Evolutionary conservation across 2,888 invertebrate genomes (phyloP).

Genomic region (Cataglyphis altisquamis): DNA sequence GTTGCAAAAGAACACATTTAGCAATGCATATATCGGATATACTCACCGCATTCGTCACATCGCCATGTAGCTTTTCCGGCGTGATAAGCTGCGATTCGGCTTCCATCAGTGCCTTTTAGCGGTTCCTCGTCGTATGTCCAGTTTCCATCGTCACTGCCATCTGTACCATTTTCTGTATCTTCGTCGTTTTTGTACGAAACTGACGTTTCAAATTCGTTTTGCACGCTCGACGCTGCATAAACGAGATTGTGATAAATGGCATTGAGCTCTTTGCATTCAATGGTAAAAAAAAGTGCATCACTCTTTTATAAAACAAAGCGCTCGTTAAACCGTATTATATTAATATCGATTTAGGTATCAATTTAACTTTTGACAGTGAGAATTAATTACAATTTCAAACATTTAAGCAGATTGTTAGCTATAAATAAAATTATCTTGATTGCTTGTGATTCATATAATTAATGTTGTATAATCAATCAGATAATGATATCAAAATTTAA

Average conservation of each 20-base stretch:
- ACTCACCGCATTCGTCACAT: slow-evolving; percentile 85
- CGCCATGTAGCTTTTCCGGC: slow-evolving; percentile 84
- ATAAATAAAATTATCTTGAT: slow-evolving; percentile 1
- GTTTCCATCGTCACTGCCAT: slow-evolving; percentile 83
- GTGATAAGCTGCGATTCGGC: slow-evolving; percentile 84
- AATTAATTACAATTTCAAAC: slow-evolving; percentile 22
- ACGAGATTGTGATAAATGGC: slow-evolving; percentile 25
- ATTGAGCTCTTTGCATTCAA: not conserved
- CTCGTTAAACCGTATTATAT: slow-evolving; percentile 11
- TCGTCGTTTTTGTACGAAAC: slow-evolving; percentile 83
- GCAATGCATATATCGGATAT: not conserved
- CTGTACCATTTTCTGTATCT: slow-evolving; percentile 83
- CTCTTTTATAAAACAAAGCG: not conserved
- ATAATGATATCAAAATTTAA: slow-evolving; percentile 9
- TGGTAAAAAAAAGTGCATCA: not conserved
- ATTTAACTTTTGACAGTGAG: not conserved
- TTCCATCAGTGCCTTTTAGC: slow-evolving; percentile 84
- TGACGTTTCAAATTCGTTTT: slow-evolving; percentile 85
- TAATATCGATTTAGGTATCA: not conserved
- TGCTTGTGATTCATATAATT: not conserved
- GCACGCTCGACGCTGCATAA: slow-evolving; percentile 83
- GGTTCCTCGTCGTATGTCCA: slow-evolving; percentile 85
- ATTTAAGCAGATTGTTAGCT: not conserved
- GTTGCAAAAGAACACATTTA: slow-evolving; percentile 5
- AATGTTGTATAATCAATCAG: not conserved